Percentiles rank a stretch among this genome's conserved stretches.
Conservation (phyloP, 2,888 invertebrate genomes). For the Iselma pallidipennis region DNA sequence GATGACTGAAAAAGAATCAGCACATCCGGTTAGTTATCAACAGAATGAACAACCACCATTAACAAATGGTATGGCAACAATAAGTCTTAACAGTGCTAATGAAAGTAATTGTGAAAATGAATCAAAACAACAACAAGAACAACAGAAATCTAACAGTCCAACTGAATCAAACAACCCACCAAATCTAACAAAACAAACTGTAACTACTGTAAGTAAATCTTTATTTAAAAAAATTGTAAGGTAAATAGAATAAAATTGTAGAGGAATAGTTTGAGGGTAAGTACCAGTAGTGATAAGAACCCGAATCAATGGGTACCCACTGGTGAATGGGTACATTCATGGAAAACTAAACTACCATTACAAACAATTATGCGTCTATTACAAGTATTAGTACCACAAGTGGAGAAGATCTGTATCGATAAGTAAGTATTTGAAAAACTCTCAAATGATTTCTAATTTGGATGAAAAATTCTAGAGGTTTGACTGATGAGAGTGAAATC, state of each 20-base stretch:
- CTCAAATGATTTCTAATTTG: not conserved
- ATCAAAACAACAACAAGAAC: slow-evolving; percentile 22
- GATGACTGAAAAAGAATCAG: slow-evolving; percentile 86
- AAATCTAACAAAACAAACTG: slow-evolving; percentile 40
- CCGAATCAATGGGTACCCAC: slow-evolving; percentile 81
- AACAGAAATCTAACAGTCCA: slow-evolving; percentile 9
- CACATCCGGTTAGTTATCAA: slow-evolving; percentile 67
- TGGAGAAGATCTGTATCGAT: slow-evolving; percentile 99
- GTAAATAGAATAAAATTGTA: slow-evolving; percentile 44
- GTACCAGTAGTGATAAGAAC: slow-evolving; percentile 44
- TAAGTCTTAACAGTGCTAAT: slow-evolving; percentile 41
- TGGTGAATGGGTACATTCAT: slow-evolving; percentile 93
- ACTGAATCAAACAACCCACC: slow-evolving; percentile 14
- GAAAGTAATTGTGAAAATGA: slow-evolving; percentile 25
- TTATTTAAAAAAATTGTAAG: not conserved
- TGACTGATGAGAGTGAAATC: slow-evolving; percentile 99
- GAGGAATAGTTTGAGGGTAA: slow-evolving; percentile 68
- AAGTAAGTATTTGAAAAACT: too few relatives aligned
- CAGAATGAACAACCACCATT: slow-evolving; percentile 47
- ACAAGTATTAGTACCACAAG: slow-evolving; percentile 98
- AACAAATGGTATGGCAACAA: slow-evolving; percentile 50
- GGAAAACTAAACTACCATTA: slow-evolving; percentile 96
- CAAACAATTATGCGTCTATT: slow-evolving; percentile 99
- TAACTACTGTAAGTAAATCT: slow-evolving; percentile 48
- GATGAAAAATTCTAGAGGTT: slow-evolving; percentile 67